A percentile compares a stretch with the other conserved stretches of the same genome.
phyloP scores from a whole-genome alignment of 2,888 invertebrate genomes.

The Trichacis sp. region DNA sequence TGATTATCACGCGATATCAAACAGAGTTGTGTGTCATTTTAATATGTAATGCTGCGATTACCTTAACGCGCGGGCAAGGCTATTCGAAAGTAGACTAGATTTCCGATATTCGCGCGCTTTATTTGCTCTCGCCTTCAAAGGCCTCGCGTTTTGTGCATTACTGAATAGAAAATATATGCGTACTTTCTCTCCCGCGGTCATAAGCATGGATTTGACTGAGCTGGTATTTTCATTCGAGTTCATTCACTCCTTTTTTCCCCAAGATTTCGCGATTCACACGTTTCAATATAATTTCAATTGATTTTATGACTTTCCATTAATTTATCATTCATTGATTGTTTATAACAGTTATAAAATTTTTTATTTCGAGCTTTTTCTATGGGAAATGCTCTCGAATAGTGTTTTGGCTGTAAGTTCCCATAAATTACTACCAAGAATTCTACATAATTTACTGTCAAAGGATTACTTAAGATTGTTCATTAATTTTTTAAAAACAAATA shows the following conservation, averaged over 20 bases:
- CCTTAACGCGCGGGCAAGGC: slow-evolving; percentile 47
- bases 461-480: too few relatives aligned
- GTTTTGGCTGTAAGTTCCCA: too few relatives aligned
- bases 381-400: too few relatives aligned
- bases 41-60: slow-evolving; percentile 31
- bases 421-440: too few relatives aligned
- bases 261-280: too few relatives aligned
- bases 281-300: too few relatives aligned
- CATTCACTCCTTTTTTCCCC: slow-evolving; percentile 25
- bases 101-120: slow-evolving; percentile 49
- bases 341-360: too few relatives aligned
- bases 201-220: slow-evolving; percentile 5
- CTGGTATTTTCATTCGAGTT: slow-evolving; percentile 23
- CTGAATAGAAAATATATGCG: slow-evolving; percentile 45
- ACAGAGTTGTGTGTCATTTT: slow-evolving; percentile 19
- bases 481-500: too few relatives aligned
- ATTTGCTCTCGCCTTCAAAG: slow-evolving; percentile 53
- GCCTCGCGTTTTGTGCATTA: slow-evolving; percentile 26
- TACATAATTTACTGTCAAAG: too few relatives aligned
- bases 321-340: too few relatives aligned
- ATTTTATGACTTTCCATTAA: too few relatives aligned
- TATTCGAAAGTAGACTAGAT: slow-evolving; percentile 60
- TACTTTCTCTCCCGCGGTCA: slow-evolving; percentile 48
- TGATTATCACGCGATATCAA: slow-evolving; percentile 25
- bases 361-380: too few relatives aligned